Evolutionary conservation across 2,797 vertebrate genomes (phyloP).

Genomic region (Calcarius lapponicus): DNA sequence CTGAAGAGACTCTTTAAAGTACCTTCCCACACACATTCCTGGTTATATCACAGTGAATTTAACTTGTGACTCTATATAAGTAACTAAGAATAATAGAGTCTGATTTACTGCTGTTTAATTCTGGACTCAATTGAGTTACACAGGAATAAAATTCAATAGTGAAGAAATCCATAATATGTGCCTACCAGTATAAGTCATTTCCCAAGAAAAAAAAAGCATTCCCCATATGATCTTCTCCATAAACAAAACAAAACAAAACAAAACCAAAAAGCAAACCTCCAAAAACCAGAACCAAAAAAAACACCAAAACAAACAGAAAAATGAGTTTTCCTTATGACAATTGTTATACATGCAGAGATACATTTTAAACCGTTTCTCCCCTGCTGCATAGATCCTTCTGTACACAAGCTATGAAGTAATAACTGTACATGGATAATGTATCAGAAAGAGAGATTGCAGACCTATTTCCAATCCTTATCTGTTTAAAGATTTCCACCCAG

Average conservation of each 20-base stretch:
- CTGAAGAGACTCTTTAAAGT: background rate
- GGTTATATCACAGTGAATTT: slow-evolving; percentile 24
- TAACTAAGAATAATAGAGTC: slow-evolving; percentile 37
- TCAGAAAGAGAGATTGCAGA: background rate
- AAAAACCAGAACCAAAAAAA: background rate
- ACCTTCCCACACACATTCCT: background rate
- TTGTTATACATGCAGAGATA: background rate
- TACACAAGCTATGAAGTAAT: background rate
- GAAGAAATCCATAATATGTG: slow-evolving; percentile 34
- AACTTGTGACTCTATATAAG: slow-evolving; percentile 12
- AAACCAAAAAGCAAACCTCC: background rate
- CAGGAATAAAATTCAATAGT: slow-evolving; percentile 48
- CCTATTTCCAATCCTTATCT: slow-evolving; percentile 38
- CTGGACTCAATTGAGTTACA: slow-evolving; percentile 47
- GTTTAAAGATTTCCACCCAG: slow-evolving; percentile 49
- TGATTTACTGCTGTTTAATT: slow-evolving; percentile 46
- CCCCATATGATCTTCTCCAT: background rate
- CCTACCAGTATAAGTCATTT: background rate
- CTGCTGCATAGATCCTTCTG: background rate
- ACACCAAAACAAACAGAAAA: background rate
- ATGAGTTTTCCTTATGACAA: background rate
- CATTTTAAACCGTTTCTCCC: background rate
- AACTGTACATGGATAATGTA: background rate
- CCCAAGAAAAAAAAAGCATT: background rate
- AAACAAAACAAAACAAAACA: background rate